Percentiles rank a stretch among this genome's conserved stretches.
phyloP scores from a whole-genome alignment of 1,140 invertebrate species.

The Gonatopus flavifemur region DNA sequence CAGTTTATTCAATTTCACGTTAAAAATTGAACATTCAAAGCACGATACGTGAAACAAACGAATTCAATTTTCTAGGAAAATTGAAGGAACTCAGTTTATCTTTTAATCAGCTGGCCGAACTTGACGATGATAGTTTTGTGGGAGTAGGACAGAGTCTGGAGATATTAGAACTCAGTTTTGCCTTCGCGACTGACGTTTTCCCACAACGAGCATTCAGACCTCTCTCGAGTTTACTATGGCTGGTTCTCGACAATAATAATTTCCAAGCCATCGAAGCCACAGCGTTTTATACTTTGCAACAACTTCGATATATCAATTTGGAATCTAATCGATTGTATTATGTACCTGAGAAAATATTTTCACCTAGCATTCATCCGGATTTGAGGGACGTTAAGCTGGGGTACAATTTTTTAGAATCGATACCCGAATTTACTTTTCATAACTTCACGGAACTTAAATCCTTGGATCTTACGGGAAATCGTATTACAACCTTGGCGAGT shows the following conservation, averaged over 20 bases:
- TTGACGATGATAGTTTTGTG: slow-evolving; percentile 75
- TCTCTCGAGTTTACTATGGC: slow-evolving; percentile 75
- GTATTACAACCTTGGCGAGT: slow-evolving; percentile 37
- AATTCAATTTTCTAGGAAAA: slow-evolving; percentile 59
- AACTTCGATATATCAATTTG: slow-evolving; percentile 81
- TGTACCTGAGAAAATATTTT: slow-evolving; percentile 67
- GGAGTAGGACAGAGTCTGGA: slow-evolving; percentile 74
- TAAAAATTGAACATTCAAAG: no score
- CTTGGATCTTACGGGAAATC: slow-evolving; percentile 51
- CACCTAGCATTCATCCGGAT: slow-evolving; percentile 69
- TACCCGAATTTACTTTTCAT: slow-evolving; percentile 75
- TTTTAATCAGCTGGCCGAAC: slow-evolving; percentile 80
- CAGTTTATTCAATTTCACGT: no score
- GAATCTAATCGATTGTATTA: slow-evolving; percentile 78
- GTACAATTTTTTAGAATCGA: slow-evolving; percentile 70
- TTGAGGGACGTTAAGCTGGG: slow-evolving; percentile 72
- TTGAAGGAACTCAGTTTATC: slow-evolving; percentile 84
- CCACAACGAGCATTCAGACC: slow-evolving; percentile 72
- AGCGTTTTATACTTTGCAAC: slow-evolving; percentile 66
- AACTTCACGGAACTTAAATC: slow-evolving; percentile 57
- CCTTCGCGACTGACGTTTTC: slow-evolving; percentile 76
- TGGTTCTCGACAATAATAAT: slow-evolving; percentile 87
- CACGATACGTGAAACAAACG: no score
- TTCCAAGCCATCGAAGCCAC: slow-evolving; percentile 69
- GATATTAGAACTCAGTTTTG: slow-evolving; percentile 83